These are phyloP conservation scores for Ips nitidus DNA, from an alignment of 1,140 invertebrate species.

Conservation along the genomic window DNA sequence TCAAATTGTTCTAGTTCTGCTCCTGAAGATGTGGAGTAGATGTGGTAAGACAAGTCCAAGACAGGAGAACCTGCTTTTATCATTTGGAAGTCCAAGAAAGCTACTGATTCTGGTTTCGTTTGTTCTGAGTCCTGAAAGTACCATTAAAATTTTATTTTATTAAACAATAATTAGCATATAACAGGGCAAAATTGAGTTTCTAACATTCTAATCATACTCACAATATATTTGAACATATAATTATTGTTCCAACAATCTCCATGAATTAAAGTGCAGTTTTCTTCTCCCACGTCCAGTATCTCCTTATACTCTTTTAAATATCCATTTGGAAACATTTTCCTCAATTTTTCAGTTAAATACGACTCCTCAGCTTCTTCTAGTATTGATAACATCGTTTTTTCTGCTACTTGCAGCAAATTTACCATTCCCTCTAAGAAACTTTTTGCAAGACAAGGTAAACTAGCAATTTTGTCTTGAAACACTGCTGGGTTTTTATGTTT, in stretches of 20 bases:
- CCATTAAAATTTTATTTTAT: neutral
- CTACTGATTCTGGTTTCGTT: slow-evolving; percentile 17
- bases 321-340: neutral
- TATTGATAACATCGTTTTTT: neutral
- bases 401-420: neutral
- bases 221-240: slow-evolving; percentile 57
- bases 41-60: slow-evolving; percentile 59
- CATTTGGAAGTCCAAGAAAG: slow-evolving; percentile 61
- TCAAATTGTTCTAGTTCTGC: slow-evolving; percentile 3
- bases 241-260: slow-evolving; percentile 60
- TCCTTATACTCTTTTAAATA: neutral
- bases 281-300: neutral
- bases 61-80: slow-evolving; percentile 58
- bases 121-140: neutral
- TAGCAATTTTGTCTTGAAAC: slow-evolving; percentile 15
- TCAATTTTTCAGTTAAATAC: neutral
- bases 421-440: neutral
- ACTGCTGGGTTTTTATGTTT: slow-evolving; percentile 48
- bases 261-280: slow-evolving; percentile 41
- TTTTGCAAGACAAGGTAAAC: neutral
- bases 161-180: neutral
- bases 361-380: neutral
- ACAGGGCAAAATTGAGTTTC: too few species aligned
- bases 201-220: slow-evolving; percentile 8
- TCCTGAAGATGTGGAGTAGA: slow-evolving; percentile 48